Evolutionary conservation across 2,797 vertebrate species (phyloP), one percentile per base, ranked within the genome.

Genomic region (Neosilurus hyrtlii): DNA sequence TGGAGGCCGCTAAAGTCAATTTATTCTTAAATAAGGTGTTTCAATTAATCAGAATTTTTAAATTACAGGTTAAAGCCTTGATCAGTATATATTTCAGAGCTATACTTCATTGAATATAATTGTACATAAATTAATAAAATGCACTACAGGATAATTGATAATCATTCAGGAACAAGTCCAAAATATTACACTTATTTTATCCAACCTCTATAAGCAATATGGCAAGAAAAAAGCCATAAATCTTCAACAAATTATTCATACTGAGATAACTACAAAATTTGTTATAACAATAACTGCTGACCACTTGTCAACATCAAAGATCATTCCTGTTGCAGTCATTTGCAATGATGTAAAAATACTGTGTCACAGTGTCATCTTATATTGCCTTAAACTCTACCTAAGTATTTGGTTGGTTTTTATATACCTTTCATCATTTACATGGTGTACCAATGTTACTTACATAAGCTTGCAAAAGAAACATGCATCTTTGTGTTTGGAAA

Each of bases 401-500:
- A 16, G 43, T 43, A 8, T 43, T 10, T 37, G 54, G 7, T 37
- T 22, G 18, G 26, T 22, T 59, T 75, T 75, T 22, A 76, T 37
- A n/a, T 37, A 37, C 35, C 59, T 74, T 59, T 10, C 11, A 51
- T 62, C 14, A 63, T 4, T 51, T 26, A 63, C 30, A n/a, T 51
- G 12, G 8, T 65, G n/a, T 52, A 56, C 26, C 37, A 68, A 66
- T 15, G 9, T 71, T 30, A 22, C 72, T 37, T 77, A n/a, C 26
- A 89, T 89, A 88, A 83, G 82, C 90, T 92, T 89, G 92, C 87
- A 91, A 92, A 93, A 92, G 93, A 93, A 94, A 93, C 92, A 92
- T 92, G 91, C 74, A 30, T 89, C 87, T 90, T 88, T 90, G 74
- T 92, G 92, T 94, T 94, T 93, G 87, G 92, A 92, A 90, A 93